Conservation (phyloP, 2,797 vertebrate genomes). For the Sylvia borin region DNA sequence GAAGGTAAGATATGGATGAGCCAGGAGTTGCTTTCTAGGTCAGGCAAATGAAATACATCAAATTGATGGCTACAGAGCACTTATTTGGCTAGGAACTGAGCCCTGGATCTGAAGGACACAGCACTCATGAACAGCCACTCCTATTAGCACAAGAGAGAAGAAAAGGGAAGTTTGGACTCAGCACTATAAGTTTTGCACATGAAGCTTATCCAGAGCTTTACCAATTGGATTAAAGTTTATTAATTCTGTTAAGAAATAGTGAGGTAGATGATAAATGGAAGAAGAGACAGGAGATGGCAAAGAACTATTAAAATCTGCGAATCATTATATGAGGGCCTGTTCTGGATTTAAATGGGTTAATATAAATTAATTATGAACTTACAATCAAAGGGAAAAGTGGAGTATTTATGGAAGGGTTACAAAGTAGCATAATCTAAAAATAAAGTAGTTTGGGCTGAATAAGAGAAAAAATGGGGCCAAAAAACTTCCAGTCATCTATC, state of each 20-base stretch:
- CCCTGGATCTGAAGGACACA: neutral
- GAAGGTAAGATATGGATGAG: neutral
- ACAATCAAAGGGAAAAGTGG: neutral
- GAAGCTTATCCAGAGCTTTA: neutral
- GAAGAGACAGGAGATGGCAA: neutral
- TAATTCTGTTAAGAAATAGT: neutral
- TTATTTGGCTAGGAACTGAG: neutral
- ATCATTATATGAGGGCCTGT: neutral
- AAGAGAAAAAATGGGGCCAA: slow-evolving; percentile 18
- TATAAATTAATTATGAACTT: slow-evolving; percentile 55
- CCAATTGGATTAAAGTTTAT: neutral
- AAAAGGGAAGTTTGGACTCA: neutral
- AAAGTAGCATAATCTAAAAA: slow-evolving; percentile 37
- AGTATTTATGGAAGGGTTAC: slow-evolving; percentile 37
- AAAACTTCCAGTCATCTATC: slow-evolving; percentile 6
- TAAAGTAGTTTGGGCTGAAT: slow-evolving; percentile 3
- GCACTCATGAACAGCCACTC: neutral
- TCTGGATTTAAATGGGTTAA: slow-evolving; percentile 39
- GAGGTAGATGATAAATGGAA: neutral
- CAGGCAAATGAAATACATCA: neutral
- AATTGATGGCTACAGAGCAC: neutral
- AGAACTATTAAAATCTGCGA: slow-evolving; percentile 21
- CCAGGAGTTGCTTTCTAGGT: neutral
- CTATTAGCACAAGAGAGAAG: neutral
- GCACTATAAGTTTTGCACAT: neutral